Evolutionary conservation across 2,113 vertebrate genomes (phyloP).

Genomic region (Mastomys coucha): DNA sequence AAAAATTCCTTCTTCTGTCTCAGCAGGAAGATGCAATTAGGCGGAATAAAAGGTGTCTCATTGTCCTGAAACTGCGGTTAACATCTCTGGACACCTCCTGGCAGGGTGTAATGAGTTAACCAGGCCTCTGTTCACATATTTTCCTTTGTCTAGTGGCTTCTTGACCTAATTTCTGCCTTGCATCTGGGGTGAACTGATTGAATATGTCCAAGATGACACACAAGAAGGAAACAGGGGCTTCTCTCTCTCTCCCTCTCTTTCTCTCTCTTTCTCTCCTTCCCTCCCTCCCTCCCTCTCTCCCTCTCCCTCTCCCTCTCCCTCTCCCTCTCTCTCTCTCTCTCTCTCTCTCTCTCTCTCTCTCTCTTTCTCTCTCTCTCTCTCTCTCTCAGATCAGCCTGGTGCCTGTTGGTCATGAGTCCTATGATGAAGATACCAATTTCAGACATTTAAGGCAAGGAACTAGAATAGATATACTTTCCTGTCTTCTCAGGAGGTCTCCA

Average conservation of each 20-base stretch:
- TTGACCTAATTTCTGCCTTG: conserved; percentile 58
- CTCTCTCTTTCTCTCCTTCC: background rate
- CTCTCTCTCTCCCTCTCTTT: background rate
- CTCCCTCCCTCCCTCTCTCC: background rate
- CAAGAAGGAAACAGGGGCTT: background rate
- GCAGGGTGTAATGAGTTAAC: background rate
- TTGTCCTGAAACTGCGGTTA: conserved; percentile 41
- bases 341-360: background rate
- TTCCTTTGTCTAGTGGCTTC: conserved; percentile 47
- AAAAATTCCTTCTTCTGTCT: conserved; percentile 45
- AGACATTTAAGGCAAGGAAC: conserved; percentile 31
- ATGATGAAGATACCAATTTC: background rate
- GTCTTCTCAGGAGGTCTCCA: background rate
- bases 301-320: background rate
- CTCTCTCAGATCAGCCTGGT: conserved; percentile 2
- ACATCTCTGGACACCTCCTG: conserved; percentile 42
- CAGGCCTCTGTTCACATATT: conserved; percentile 43
- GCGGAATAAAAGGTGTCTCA: conserved; percentile 47
- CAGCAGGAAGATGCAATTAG: conserved; percentile 40
- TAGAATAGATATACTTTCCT: background rate
- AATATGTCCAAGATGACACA: background rate
- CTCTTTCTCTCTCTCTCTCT: too few relatives aligned
- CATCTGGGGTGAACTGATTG: background rate
- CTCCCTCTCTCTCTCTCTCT: background rate
- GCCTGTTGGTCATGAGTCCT: background rate